Percentiles rank a stretch among this genome's conserved stretches.
These are phyloP conservation scores for Penaeus chinensis DNA, from an alignment of 1,140 invertebrate genomes.

Conservation along the genomic window DNA sequence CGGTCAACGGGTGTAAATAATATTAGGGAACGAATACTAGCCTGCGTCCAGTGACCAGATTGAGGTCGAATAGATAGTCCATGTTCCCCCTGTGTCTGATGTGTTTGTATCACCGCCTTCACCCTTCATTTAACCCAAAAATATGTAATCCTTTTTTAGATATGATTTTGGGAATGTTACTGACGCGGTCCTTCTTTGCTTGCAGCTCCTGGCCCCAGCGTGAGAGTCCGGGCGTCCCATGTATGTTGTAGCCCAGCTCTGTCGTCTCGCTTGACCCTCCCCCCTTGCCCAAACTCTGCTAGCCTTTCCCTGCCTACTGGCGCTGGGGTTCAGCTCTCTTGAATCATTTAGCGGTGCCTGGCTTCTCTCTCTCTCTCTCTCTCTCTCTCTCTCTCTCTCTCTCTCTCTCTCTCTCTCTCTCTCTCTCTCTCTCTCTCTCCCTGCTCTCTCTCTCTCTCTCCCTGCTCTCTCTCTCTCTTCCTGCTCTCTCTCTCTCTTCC, in stretches of 20 bases:
- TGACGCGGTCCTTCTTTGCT: conserved; percentile 29
- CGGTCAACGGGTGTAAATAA: too few relatives aligned
- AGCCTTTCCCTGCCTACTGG: not conserved
- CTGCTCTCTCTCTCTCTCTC: not conserved
- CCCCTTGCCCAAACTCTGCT: not conserved
- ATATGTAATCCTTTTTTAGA: too few relatives aligned
- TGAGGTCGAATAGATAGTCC: too few relatives aligned
- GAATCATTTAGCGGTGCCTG: not conserved
- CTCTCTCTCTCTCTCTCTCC: conserved; percentile 7
- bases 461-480: conserved; percentile 4
- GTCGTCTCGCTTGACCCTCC: not conserved
- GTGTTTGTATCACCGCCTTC: too few relatives aligned
- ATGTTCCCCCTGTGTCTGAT: too few relatives aligned
- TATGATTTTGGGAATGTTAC: not conserved
- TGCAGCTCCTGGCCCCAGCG: conserved; percentile 19
- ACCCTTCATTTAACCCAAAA: too few relatives aligned
- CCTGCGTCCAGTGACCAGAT: too few relatives aligned
- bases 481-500: too few relatives aligned
- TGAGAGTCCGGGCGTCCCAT: conserved; percentile 24
- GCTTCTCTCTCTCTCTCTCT: not conserved
- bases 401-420: conserved; percentile 23
- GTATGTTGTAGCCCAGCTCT: conserved; percentile 21
- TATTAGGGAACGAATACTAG: too few relatives aligned
- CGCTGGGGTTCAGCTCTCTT: not conserved
- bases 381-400: conserved; percentile 30